Base-by-base conservation (phyloP, 2,113 vertebrate genomes). In the Syngnathus scovelli region DNA sequence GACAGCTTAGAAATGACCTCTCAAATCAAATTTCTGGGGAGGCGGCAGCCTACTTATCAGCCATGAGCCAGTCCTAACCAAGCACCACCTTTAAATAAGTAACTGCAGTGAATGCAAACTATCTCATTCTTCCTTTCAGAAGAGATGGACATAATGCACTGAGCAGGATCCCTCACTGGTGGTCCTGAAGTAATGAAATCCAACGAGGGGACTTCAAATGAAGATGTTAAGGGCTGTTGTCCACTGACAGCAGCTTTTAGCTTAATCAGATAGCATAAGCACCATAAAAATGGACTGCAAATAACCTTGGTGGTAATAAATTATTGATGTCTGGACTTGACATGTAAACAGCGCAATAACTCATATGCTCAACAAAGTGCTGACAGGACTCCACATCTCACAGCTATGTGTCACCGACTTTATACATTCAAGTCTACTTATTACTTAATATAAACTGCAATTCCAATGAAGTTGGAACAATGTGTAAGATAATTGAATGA, bases 1-100 rank as follows among this genome's bases (percentile, higher is more conserved):
- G 90, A 91, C 89, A 89, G 75, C 69, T 72, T 77, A 86, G 82
- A 89, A 89, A 92, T 85, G 56, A 92, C 89, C 82, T 80, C 83
- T 88, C 75, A 48, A 77, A 80, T 79, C 70, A 66, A 88, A 83
- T 84, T 62, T 76, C 52, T 55, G 56, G 59, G 67, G 68, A 65
- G 68, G 71, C 58, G 66, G 60, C 65, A 2, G 33, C 48, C 21
- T 48, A 33, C 59, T n/a, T 61, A 44, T 44, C 39, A 36, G 65
- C 59, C 69, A 61, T 44, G 54, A 64, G 64, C 54, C 51, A 33
- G 68, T 66, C 52, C 23, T 39, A 52, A 43, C 36, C 23, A 6
- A 37, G 44, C 10, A 16, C 27, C 44, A 64, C 61, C 61, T 27
- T 64, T 46, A 36, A 9, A 16, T 12, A 52, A 36, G 18, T 15